Evolutionary conservation across 1,140 invertebrate species (phyloP), one percentile per base, ranked within the genome.

Genomic region (Stegodyphus dumicola): DNA sequence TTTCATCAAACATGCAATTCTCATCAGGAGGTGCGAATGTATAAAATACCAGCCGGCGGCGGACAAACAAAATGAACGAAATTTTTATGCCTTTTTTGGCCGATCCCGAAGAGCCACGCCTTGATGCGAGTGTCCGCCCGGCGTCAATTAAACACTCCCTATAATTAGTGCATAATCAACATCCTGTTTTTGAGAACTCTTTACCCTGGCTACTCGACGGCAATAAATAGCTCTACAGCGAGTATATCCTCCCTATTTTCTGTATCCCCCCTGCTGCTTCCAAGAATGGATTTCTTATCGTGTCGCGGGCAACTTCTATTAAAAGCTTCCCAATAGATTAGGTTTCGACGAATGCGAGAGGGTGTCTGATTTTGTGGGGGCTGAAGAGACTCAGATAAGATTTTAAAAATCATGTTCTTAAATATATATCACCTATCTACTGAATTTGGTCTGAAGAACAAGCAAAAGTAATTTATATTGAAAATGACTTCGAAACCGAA

Each of bases 141-240:
- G 80, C 71, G 80, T 83, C 80, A 83, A 75, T 83, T 83, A 83
- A 83, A 75, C 80, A 83, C 80, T 83, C 80, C 80, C 80, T 75
- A 83, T 83, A 83, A 83, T 83, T 83, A 83, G 80, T 75, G 69
- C 71, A 83, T 83, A 83, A 83, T 83, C 80, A 83, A 75, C 80
- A 83, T 83, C 80, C 80, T 83, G 80, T 83, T 83, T 83, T 75
- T 83, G 60, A 66, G 64, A 75, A 83, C 71, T 56, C 80, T 83
- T 73, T 71, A 71, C 33, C 13, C 18, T 10, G 33, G 10, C 56
- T 15, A 60, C 17, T 69, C 33, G 33, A 33, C 33, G 77, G 54
- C 69, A 52, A 81, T 81, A 81, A 81, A 81, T 81, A 73, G 69
- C 70, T 13, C 48, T n/a, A n/a, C 71, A 52, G n/a, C 51, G 69